Conservation (phyloP, 2,888 invertebrate species). For the Dysmachus trigonus region DNA sequence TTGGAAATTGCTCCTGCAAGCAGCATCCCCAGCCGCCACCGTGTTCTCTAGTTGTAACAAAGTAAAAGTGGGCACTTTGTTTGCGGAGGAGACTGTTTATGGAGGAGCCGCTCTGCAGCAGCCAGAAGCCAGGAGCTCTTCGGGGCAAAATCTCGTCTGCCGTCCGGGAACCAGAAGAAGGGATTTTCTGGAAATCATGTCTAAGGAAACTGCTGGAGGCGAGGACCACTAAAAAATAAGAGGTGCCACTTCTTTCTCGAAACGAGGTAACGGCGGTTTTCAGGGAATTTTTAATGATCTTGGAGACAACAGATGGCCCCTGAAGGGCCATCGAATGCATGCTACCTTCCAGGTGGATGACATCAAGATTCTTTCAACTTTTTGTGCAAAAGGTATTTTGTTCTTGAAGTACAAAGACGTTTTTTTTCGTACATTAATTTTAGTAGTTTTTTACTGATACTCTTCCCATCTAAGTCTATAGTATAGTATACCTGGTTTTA, state of each 20-base stretch:
- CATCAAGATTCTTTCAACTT: background rate
- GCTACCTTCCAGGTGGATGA: background rate
- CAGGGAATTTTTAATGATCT: background rate
- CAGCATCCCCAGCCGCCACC: slow-evolving; percentile 12
- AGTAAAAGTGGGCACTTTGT: slow-evolving; percentile 21
- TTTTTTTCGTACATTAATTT: background rate
- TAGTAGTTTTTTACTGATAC: background rate
- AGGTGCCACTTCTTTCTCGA: background rate
- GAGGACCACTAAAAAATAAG: background rate
- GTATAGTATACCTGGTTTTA: too few species aligned
- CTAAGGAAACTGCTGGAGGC: background rate
- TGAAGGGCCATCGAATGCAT: background rate
- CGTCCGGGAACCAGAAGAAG: background rate
- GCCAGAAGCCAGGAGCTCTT: too few species aligned
- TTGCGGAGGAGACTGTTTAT: background rate
- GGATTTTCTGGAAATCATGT: background rate
- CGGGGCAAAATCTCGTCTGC: background rate
- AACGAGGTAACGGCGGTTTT: background rate
- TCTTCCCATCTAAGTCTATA: too few species aligned
- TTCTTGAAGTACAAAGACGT: background rate
- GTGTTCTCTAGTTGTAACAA: background rate
- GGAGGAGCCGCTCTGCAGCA: background rate
- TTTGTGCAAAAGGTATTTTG: background rate
- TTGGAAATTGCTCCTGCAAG: background rate
- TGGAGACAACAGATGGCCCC: background rate